Evolutionary conservation across 2,888 invertebrate genomes (phyloP).

Genomic region (Pristionchus fissidentatus): DNA sequence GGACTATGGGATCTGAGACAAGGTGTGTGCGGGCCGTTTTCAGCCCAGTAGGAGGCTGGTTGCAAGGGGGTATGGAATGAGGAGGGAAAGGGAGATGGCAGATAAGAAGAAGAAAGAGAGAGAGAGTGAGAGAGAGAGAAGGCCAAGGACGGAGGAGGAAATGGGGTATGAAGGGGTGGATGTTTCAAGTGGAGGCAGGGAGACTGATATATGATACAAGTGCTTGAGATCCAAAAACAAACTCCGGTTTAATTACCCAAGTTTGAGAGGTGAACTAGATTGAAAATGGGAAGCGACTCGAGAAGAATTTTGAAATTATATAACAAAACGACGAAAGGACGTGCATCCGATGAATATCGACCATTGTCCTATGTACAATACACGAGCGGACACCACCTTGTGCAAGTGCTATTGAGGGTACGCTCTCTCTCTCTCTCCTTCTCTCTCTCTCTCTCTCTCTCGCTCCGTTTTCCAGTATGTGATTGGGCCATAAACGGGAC

Average conservation of each 20-base stretch:
- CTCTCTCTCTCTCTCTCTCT: too few species aligned
- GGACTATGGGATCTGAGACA: too few species aligned
- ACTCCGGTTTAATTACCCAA: too few species aligned
- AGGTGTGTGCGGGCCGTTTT: background rate
- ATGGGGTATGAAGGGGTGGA: background rate
- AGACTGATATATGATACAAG: too few species aligned
- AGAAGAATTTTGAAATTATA: too few species aligned
- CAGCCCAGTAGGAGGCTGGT: background rate
- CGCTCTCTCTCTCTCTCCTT: too few species aligned
- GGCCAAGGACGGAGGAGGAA: background rate
- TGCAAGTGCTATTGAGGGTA: slow-evolving; percentile 37
- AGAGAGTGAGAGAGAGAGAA: slow-evolving; percentile 22
- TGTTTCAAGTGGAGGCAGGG: background rate
- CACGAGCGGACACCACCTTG: too few species aligned
- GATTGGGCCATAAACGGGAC: slow-evolving; percentile 39
- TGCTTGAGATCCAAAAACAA: too few species aligned
- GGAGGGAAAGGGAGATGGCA: background rate
- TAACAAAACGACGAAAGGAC: background rate
- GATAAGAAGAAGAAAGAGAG: background rate
- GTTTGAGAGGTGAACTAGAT: too few species aligned
- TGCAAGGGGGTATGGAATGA: slow-evolving; percentile 9
- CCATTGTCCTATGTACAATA: too few species aligned
- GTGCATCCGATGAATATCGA: too few species aligned
- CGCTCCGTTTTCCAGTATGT: slow-evolving; percentile 1
- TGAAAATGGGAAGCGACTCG: too few species aligned